phyloP scores from a whole-genome alignment of 2,888 invertebrate species.

The Emmelina monodactyla region DNA sequence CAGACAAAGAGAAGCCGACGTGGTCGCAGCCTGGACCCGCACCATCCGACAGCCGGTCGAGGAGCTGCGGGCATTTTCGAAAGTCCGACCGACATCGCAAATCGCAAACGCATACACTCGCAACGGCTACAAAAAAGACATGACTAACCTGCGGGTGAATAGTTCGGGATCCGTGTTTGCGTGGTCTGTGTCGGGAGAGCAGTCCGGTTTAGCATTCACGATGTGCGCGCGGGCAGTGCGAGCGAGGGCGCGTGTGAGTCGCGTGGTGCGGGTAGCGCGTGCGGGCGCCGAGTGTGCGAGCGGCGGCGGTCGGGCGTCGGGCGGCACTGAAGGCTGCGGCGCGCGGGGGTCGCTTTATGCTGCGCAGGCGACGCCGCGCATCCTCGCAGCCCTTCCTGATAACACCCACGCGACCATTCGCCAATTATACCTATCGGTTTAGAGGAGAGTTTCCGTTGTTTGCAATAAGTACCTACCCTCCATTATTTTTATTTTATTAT shows the following conservation, averaged over 20 bases:
- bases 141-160: slow-evolving; percentile 16
- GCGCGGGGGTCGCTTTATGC: slow-evolving; percentile 57
- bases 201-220: slow-evolving; percentile 63
- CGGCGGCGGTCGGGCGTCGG: slow-evolving; percentile 47
- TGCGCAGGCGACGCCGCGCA: slow-evolving; percentile 25
- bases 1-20: slow-evolving; percentile 14
- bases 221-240: slow-evolving; percentile 42
- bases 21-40: slow-evolving; percentile 16
- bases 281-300: slow-evolving; percentile 40
- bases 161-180: not conserved
- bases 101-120: not conserved
- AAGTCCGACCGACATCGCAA: slow-evolving; percentile 32
- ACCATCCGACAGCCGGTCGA: slow-evolving; percentile 23
- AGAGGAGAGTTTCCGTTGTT: too few relatives aligned
- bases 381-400: slow-evolving; percentile 18
- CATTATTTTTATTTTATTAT: too few relatives aligned
- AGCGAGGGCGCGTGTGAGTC: too few relatives aligned
- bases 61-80: slow-evolving; percentile 34
- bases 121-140: slow-evolving; percentile 33
- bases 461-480: too few relatives aligned
- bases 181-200: slow-evolving; percentile 32
- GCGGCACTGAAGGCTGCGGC: slow-evolving; percentile 58
- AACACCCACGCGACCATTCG: slow-evolving; percentile 12
- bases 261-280: slow-evolving; percentile 47
- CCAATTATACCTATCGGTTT: too few relatives aligned